Percentiles rank a stretch among this genome's conserved stretches.
Evolutionary conservation across 2,797 vertebrate species (phyloP).

Genomic region (Protosalanx chinensis): DNA sequence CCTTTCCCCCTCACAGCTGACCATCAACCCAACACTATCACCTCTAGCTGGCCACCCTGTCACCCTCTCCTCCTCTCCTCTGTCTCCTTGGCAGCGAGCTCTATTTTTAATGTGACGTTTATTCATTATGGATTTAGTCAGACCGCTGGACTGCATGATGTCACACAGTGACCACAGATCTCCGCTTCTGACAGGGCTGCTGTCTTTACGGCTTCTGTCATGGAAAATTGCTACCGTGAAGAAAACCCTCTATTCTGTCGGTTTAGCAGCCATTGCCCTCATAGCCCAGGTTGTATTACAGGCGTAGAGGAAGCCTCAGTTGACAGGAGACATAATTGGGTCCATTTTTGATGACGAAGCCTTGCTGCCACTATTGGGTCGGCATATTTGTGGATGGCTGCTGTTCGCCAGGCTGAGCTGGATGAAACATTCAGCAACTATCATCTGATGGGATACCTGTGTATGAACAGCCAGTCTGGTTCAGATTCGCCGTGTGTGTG

Average conservation of each 20-base stretch:
- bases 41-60: neutral
- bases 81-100: neutral
- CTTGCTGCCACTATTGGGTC: slow-evolving; percentile 32
- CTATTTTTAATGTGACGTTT: neutral
- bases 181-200: neutral
- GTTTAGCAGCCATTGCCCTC: slow-evolving; percentile 26
- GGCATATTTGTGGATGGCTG: neutral
- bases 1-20: neutral
- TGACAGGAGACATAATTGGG: slow-evolving; percentile 53
- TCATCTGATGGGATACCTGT: slow-evolving; percentile 56
- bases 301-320: slow-evolving; percentile 27
- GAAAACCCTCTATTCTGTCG: slow-evolving; percentile 8
- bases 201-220: slow-evolving; percentile 9
- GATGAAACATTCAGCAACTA: neutral
- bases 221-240: slow-evolving; percentile 15
- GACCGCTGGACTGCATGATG: slow-evolving; percentile 6
- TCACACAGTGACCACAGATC: slow-evolving; percentile 23
- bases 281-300: slow-evolving; percentile 24
- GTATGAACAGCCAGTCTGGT: slow-evolving; percentile 47
- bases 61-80: neutral
- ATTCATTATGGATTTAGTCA: slow-evolving; percentile 25
- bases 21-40: neutral
- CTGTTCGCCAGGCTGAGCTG: slow-evolving; percentile 7
- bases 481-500: neutral
- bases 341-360: slow-evolving; percentile 45